Conservation (phyloP, 2,888 invertebrate species). For the Melinopterus prodromus region DNA sequence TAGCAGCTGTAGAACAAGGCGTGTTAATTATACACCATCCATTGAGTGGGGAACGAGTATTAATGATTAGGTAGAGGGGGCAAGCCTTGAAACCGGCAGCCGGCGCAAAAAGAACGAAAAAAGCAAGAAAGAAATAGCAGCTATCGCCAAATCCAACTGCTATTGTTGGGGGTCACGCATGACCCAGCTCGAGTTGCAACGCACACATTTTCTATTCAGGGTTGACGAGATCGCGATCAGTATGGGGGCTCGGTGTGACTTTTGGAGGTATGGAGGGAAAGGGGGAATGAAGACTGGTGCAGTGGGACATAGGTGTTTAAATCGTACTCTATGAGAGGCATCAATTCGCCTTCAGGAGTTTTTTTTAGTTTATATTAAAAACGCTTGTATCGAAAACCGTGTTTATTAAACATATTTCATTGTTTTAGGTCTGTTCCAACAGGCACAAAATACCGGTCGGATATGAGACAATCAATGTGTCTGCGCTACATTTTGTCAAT, state of each 20-base stretch:
- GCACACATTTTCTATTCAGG: slow-evolving; percentile 22
- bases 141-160: slow-evolving; percentile 50
- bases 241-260: neutral
- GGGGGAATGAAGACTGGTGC: neutral
- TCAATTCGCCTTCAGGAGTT: too few relatives aligned
- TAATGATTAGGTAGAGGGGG: neutral
- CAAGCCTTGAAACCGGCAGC: slow-evolving; percentile 26
- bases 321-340: too few relatives aligned
- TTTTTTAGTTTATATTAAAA: too few relatives aligned
- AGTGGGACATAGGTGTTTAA: too few relatives aligned
- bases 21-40: neutral
- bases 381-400: too few relatives aligned
- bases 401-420: too few relatives aligned
- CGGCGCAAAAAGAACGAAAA: slow-evolving; percentile 40
- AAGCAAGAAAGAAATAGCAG: slow-evolving; percentile 41
- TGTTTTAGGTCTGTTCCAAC: too few relatives aligned
- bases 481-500: too few relatives aligned
- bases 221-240: slow-evolving; percentile 13
- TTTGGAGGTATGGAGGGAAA: neutral
- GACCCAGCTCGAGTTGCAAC: slow-evolving; percentile 26
- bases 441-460: too few relatives aligned
- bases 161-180: slow-evolving; percentile 55
- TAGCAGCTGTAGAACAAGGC: slow-evolving; percentile 27
- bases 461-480: too few relatives aligned
- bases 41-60: neutral